These are phyloP conservation scores for Ophioninae sp. DNA, from an alignment of 2,888 invertebrate genomes.

Conservation along the genomic window DNA sequence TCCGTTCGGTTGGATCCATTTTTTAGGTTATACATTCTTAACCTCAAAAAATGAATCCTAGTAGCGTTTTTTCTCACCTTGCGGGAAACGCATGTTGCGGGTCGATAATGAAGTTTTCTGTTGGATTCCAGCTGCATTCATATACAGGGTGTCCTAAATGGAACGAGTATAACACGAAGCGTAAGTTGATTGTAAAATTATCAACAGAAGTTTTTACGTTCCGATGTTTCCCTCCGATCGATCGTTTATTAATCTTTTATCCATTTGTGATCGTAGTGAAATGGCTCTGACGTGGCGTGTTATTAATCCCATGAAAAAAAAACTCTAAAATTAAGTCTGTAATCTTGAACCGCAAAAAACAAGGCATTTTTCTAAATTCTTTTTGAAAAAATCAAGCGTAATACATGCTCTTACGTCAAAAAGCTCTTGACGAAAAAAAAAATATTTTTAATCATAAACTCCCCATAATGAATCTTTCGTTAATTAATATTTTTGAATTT, in stretches of 20 bases:
- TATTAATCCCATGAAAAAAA: background rate
- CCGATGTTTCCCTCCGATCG: background rate
- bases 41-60: constrained; percentile 40
- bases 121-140: background rate
- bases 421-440: background rate
- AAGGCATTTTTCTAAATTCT: background rate
- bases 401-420: no score
- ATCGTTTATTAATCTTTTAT: background rate
- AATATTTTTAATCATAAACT: background rate
- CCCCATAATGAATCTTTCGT: background rate
- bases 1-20: background rate
- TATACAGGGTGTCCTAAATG: background rate
- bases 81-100: background rate
- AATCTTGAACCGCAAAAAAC: background rate
- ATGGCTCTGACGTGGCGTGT: background rate
- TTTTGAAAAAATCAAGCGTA: no score
- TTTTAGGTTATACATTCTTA: constrained; percentile 53
- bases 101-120: background rate
- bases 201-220: background rate
- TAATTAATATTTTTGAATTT: background rate
- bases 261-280: background rate
- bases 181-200: background rate
- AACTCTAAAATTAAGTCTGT: background rate
- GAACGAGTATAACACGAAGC: background rate
- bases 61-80: background rate